Evolutionary conservation across 1,140 invertebrate species (phyloP), one percentile per base, ranked within the genome.

Genomic region (Zaprionus capensis): DNA sequence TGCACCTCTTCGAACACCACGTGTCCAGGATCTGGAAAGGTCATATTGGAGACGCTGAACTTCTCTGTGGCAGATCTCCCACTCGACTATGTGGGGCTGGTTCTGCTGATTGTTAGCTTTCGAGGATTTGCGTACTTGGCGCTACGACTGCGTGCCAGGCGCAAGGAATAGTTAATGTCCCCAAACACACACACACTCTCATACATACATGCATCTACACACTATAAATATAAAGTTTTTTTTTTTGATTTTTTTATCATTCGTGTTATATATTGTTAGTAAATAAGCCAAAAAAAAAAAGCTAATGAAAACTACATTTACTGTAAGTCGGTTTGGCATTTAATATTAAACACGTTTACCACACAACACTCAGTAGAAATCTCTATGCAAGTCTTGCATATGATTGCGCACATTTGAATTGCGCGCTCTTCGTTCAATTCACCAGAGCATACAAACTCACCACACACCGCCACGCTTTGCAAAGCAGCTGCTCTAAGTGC

Each of bases 31-130:
- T 96, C 95, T 53, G 98, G 97, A 4, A 94, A 95, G 56, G 95
- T 97, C 63, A 95, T 98, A 64, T 93, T 98, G 22, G 95, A 97
- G 80, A 96, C 95, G 0, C 94, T 96, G 17, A 97, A 96, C 91
- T 98, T 98, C 91, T 94, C 94, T 28, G 94, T 95, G 93, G 96
- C 96, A n/a, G 94, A 97, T 91, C 94, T 97, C 78, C 92, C 93
- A 44, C 93, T 95, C 71, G 97, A 98, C 84, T 94, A 97, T 17
- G 80, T 95, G 4, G 94, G 95, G 65, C 93, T 99, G 82, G 85
- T 95, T 34, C 91, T 94, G 12, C 94, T 98, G 0, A 96, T 98
- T 65, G 81, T 97, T n/a, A 94, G 94, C 0, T 97, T 97, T 91
- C 93, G 98, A 76, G 83, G 96, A 1, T 84, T 97, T 5, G 97